Percentiles rank a stretch among this genome's conserved stretches.
Evolutionary conservation across 2,113 vertebrate genomes (phyloP).

Genomic region (Odontesthes bonariensis): DNA sequence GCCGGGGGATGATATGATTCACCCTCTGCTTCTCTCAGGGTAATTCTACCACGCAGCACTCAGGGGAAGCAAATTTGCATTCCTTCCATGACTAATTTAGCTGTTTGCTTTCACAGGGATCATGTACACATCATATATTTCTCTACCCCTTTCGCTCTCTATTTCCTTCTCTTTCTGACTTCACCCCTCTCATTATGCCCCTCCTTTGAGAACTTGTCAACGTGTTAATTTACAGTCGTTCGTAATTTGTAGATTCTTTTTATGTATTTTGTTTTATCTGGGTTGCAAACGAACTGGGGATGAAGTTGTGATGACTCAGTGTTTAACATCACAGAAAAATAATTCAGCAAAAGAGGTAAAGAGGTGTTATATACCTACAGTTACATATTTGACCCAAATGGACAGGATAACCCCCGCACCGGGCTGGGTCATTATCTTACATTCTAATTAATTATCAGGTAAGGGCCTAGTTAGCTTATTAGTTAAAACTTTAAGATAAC

Average conservation of each 20-base stretch:
- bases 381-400: neutral
- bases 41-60: slow-evolving; percentile 72
- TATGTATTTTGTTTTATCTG: slow-evolving; percentile 31
- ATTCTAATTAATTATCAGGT: neutral
- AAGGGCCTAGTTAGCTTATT: neutral
- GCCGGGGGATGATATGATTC: slow-evolving; percentile 73
- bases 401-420: neutral
- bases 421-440: slow-evolving; percentile 1
- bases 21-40: slow-evolving; percentile 72
- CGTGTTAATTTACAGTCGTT: slow-evolving; percentile 47
- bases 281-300: slow-evolving; percentile 7
- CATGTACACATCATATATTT: slow-evolving; percentile 70
- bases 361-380: neutral
- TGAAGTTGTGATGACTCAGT: slow-evolving; percentile 15
- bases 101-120: slow-evolving; percentile 77
- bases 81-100: slow-evolving; percentile 74
- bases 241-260: slow-evolving; percentile 33
- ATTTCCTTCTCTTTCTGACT: slow-evolving; percentile 55
- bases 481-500: neutral
- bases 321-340: slow-evolving; percentile 11
- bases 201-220: slow-evolving; percentile 61
- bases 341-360: neutral
- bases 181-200: slow-evolving; percentile 55
- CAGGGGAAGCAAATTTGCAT: slow-evolving; percentile 79
- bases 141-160: slow-evolving; percentile 40